A percentile compares a stretch with the other conserved stretches of the same genome.
Evolutionary conservation across 2,113 vertebrate genomes (phyloP).

Genomic region (Globicephala melas): DNA sequence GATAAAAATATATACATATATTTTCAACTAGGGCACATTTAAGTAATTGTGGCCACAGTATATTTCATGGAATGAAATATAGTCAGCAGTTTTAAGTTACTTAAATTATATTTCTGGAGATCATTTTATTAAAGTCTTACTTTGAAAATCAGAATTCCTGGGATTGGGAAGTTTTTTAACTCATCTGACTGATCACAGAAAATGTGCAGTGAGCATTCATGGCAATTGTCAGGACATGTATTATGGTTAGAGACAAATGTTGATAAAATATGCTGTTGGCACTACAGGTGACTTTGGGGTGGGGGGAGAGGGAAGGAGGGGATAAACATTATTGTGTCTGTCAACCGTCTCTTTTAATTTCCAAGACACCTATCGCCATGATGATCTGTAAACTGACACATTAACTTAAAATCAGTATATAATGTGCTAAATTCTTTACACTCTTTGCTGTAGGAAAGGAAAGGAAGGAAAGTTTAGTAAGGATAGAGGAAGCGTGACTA

Average conservation of each 20-base stretch:
- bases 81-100: neutral
- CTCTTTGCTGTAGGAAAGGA: neutral
- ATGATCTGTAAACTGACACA: constrained; percentile 1
- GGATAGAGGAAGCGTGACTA: neutral
- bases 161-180: neutral
- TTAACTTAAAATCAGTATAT: neutral
- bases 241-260: too few species aligned
- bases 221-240: neutral
- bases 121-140: neutral
- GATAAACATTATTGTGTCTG: neutral
- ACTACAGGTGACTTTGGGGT: neutral
- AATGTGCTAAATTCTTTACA: neutral
- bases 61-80: neutral
- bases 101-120: constrained; percentile 1
- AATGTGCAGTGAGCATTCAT: neutral
- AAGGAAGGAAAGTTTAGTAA: neutral
- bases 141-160: neutral
- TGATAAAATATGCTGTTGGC: neutral
- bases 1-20: neutral
- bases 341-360: neutral
- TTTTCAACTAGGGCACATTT: neutral
- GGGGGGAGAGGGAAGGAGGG: neutral
- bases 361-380: neutral
- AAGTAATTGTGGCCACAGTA: neutral
- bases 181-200: neutral